Evolutionary conservation across 2,888 invertebrate genomes (phyloP), one percentile per base, ranked within the genome.

Genomic region (Caenorhabditis auriculariae): DNA sequence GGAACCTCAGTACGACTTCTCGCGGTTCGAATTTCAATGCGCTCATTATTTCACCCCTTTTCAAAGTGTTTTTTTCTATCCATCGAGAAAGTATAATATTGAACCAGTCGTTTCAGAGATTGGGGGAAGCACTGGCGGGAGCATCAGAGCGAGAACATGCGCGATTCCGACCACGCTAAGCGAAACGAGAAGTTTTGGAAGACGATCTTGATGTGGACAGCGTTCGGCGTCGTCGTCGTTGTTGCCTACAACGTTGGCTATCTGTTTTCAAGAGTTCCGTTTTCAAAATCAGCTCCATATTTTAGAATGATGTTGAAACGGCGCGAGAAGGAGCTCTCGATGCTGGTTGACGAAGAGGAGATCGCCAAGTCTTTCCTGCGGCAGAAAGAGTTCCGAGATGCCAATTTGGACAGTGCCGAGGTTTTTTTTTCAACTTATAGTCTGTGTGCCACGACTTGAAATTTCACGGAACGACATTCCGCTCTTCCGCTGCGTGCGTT

Each of bases 291-390:
- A 24, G 21, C 26, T 21, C 43, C 4, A 0, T 15, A 27, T 46
- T 58, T 0, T 38, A 76, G 76, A 43, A 60, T 61, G 24, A 55
- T 67, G 46, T 27, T 76, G 19, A 46, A 59, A n/a, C 52, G 61
- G 38, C 54, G 63, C 12, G 63, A 75, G 27, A 55, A 69, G 35
- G 50, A 61, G 38, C 48, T 76, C 29, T 67, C 73, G 7, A 53
- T 62, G 28, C 55, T 78, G 48, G 47, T 72, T 12, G 76, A 74
- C 24, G 67, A 71, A 19, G 76, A 77, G 38, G 78, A 78, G 48
- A 77, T 78, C 43, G 75, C 76, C 4, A 69, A 70, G 38, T 69
- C 63, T 15, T 78, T 76, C 52, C 53, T 78, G 26, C 56, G 78
- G 26, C 78, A 78, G 45, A 62, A 66, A 23, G 77, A 76, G 41